These are phyloP conservation scores for Hedychridium roseum DNA, from an alignment of 2,888 invertebrate genomes.

Conservation along the genomic window DNA sequence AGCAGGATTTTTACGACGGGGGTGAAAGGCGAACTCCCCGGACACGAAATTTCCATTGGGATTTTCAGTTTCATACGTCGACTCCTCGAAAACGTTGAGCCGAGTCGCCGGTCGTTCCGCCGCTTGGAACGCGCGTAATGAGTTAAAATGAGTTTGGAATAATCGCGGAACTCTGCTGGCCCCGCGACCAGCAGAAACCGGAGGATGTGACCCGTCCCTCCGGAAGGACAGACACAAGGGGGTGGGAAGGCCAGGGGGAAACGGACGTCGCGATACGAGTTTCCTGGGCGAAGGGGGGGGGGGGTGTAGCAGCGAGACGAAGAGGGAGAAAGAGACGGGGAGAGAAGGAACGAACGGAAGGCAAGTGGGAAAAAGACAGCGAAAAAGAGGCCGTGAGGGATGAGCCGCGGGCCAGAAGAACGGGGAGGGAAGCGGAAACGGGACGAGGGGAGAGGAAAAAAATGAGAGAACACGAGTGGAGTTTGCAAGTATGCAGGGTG, in stretches of 20 bases:
- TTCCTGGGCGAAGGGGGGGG: no score
- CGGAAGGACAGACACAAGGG: no score
- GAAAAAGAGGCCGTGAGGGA: conserved; percentile 13
- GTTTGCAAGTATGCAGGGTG: conserved; percentile 9
- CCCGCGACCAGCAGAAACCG: conserved; percentile 25
- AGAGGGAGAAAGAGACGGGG: conserved; percentile 21
- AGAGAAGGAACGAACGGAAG: conserved; percentile 6
- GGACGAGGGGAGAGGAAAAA: conserved; percentile 11
- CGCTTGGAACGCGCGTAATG: conserved; percentile 39
- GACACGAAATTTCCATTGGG: conserved; percentile 24
- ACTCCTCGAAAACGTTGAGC: conserved; percentile 21
- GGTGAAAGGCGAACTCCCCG: conserved; percentile 3
- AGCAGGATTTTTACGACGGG: no score
- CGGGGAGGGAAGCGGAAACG: neutral
- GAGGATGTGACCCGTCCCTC: conserved; percentile 33
- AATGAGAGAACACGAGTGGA: conserved; percentile 9
- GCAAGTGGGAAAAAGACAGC: conserved; percentile 2
- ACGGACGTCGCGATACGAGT: no score
- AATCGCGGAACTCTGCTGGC: conserved; percentile 38
- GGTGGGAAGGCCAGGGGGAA: no score
- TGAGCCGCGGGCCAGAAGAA: conserved; percentile 15
- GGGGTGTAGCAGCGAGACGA: conserved; percentile 24
- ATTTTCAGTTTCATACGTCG: conserved; percentile 1
- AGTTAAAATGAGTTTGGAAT: conserved; percentile 53
- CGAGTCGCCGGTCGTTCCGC: conserved; percentile 38